phyloP scores from a whole-genome alignment of 2,797 vertebrate genomes.

The Sebastiscus tertius region DNA sequence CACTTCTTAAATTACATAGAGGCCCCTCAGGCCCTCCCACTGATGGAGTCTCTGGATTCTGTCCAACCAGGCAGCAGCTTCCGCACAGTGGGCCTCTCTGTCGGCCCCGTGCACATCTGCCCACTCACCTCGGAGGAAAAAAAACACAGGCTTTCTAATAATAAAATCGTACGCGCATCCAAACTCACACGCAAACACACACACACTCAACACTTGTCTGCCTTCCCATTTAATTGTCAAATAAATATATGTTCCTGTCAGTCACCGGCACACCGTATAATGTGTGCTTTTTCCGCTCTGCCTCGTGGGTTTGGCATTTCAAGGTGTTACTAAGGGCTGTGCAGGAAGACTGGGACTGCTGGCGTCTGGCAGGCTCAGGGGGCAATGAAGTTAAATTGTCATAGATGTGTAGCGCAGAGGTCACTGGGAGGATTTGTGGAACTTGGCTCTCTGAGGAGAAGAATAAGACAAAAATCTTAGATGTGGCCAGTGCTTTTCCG shows the following conservation, averaged over 20 bases:
- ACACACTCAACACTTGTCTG: constrained; percentile 34
- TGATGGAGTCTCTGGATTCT: constrained; percentile 71
- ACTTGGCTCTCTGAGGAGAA: constrained; percentile 16
- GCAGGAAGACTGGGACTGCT: constrained; percentile 28
- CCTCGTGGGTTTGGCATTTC: constrained; percentile 62
- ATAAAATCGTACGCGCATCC: constrained; percentile 42
- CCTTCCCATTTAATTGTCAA: constrained; percentile 67
- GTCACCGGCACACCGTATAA: constrained; percentile 38
- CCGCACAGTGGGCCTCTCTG: constrained; percentile 39
- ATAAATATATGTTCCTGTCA: constrained; percentile 70
- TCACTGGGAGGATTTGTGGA: constrained; percentile 43
- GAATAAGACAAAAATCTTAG: not conserved
- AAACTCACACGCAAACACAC: constrained; percentile 14
- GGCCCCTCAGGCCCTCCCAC: constrained; percentile 54
- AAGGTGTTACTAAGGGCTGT: constrained; percentile 52
- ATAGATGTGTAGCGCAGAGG: constrained; percentile 38
- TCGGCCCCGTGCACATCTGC: constrained; percentile 35
- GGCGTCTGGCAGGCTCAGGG: constrained; percentile 23
- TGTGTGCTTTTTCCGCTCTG: constrained; percentile 17
- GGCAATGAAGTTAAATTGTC: constrained; percentile 42
- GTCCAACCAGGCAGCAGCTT: constrained; percentile 68
- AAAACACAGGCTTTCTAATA: constrained; percentile 57
- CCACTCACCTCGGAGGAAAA: constrained; percentile 39
- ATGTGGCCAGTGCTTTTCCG: not conserved
- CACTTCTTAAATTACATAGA: constrained; percentile 71